phyloP scores from a whole-genome alignment of 1,140 invertebrate genomes.

The Hylaeus volcanicus region DNA sequence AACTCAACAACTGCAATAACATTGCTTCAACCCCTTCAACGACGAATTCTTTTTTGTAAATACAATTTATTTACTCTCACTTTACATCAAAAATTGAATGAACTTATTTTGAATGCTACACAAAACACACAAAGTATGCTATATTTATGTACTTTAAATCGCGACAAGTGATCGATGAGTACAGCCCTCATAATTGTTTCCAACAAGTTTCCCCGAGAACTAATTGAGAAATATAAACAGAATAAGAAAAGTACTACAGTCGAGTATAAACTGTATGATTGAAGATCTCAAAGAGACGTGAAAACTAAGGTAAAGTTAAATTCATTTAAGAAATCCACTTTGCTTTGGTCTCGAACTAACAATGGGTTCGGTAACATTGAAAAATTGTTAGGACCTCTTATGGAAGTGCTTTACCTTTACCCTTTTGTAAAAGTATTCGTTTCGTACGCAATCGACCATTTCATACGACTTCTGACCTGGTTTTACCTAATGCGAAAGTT shows the following conservation, averaged over 20 bases:
- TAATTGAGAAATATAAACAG: background rate
- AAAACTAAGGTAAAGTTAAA: background rate
- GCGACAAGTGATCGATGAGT: no score
- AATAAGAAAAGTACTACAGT: background rate
- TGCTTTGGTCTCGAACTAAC: background rate
- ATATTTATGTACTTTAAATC: no score
- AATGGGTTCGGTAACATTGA: background rate
- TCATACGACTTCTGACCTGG: background rate
- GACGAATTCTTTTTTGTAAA: no score
- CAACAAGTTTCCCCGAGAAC: background rate
- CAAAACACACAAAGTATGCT: no score
- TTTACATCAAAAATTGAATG: no score
- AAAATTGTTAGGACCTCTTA: background rate
- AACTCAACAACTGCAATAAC: no score
- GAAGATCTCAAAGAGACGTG: background rate
- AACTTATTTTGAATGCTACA: no score
- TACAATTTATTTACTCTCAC: no score
- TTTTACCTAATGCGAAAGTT: slow-evolving; percentile 5
- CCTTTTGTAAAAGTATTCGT: background rate
- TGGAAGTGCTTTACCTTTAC: background rate
- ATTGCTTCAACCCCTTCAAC: no score
- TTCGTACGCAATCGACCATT: background rate
- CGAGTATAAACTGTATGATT: no score
- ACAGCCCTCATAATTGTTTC: no score
- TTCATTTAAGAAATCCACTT: background rate